Base-by-base conservation (phyloP, 2,888 invertebrate genomes). In the Drosophila vallismaia region DNA sequence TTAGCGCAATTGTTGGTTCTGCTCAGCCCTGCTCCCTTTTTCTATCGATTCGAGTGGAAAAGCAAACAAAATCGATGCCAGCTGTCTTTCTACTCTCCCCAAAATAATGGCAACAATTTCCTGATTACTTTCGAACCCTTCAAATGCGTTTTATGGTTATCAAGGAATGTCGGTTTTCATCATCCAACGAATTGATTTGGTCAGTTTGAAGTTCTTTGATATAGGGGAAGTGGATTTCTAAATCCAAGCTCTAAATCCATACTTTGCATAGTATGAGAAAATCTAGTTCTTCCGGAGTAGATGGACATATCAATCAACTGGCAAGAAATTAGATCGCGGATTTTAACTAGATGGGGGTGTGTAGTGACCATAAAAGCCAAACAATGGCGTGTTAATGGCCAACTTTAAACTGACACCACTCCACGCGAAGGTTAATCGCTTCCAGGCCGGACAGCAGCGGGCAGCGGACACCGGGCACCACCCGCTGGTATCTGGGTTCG, bases 1-100 rank as follows among this genome's bases (percentile, higher is more conserved):
- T 89, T 90, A 89, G 90, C 82, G 83, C 89, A 89, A 89, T 90
- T 90, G 90, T 89, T 87, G 74, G 80, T 70, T 80, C 77, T 82
- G 73, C 59, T 71, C 28, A 28, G 28, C 28, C 55, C 69, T 82
- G 71, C 59, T 73, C 59, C 71, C 71, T 81, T 60, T 75, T 66
- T 52, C 50, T 38, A 40, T 71, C 63, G 66, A 58, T 67, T 57
- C 56, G 49, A 52, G 63, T 80, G 73, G 64, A 85, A 85, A 81
- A 62, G 78, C 73, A 85, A 70, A 82, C 67, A 76, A 75, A 87
- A 76, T 63, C 75, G 76, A 77, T 72, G 75, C 53, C 76, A 67
- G 59, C 46, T 59, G 42, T 57, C 54, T 52, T 19, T 19, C 7
- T 51, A 26, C 45, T 55, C 40, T 58, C 59, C 19, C 19, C 19